Conservation (phyloP, 2,888 invertebrate genomes). For the Elmis aenea region DNA sequence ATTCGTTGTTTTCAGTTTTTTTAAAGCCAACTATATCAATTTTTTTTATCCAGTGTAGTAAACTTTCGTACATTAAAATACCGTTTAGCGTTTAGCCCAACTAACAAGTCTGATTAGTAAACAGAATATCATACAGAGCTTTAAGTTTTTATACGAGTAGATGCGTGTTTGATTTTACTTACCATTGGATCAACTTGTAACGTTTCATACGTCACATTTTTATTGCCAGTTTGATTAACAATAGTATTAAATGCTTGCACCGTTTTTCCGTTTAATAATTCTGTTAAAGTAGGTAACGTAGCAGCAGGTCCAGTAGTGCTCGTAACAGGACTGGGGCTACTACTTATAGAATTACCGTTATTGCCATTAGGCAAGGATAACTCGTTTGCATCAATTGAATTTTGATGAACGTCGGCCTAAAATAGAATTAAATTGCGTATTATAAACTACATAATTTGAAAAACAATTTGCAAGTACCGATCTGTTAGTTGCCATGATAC, state of each 20-base stretch:
- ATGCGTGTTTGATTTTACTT: too few species aligned
- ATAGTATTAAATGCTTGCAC: slow-evolving; percentile 56
- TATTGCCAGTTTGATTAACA: slow-evolving; percentile 49
- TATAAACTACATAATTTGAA: neutral
- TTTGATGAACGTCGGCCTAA: slow-evolving; percentile 13
- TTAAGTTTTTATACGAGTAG: too few species aligned
- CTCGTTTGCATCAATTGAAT: slow-evolving; percentile 13
- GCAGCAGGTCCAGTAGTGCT: neutral
- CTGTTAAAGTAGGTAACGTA: slow-evolving; percentile 52
- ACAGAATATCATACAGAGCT: too few species aligned
- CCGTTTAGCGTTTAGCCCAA: too few species aligned
- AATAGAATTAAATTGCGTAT: slow-evolving; percentile 5
- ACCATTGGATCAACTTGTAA: slow-evolving; percentile 60
- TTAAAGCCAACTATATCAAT: too few species aligned
- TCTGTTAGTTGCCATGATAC: slow-evolving; percentile 18
- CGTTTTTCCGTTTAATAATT: slow-evolving; percentile 58
- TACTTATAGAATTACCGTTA: too few species aligned
- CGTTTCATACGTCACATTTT: slow-evolving; percentile 41
- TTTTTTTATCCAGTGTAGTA: too few species aligned
- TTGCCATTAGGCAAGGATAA: slow-evolving; percentile 12
- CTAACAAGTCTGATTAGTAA: too few species aligned
- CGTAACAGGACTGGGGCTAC: too few species aligned
- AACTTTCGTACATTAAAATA: too few species aligned
- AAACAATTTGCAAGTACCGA: slow-evolving; percentile 4
- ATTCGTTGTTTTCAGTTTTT: too few species aligned